Evolutionary conservation across 1,140 invertebrate species (phyloP).

Genomic region (Saxidomus purpurata): DNA sequence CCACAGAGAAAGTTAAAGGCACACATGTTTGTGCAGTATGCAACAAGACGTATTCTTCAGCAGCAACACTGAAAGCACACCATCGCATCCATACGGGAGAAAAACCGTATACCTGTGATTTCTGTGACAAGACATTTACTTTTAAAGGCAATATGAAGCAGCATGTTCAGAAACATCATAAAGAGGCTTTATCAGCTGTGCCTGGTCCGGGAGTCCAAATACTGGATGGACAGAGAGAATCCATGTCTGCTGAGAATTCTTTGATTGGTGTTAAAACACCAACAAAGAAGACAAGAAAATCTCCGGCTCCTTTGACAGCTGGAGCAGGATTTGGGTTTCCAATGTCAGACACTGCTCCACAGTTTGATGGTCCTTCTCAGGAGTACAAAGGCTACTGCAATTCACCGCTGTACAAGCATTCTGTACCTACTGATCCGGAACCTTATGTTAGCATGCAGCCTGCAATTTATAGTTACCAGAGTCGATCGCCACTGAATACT

Average conservation of each 20-base stretch:
- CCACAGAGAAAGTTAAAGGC: constrained; percentile 36
- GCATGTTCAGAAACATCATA: constrained; percentile 80
- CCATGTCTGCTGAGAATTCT: not conserved
- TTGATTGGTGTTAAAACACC: constrained; percentile 37
- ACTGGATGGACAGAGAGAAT: not conserved
- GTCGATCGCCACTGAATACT: constrained; percentile 5
- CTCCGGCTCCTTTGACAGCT: constrained; percentile 28
- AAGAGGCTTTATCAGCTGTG: constrained; percentile 19
- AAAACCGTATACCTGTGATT: constrained; percentile 70
- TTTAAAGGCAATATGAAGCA: constrained; percentile 79
- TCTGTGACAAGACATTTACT: constrained; percentile 74
- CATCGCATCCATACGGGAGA: constrained; percentile 64
- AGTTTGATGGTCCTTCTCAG: constrained; percentile 55
- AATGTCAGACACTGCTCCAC: not conserved
- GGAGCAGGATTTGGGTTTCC: constrained; percentile 29
- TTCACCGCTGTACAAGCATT: constrained; percentile 21
- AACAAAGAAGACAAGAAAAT: constrained; percentile 37
- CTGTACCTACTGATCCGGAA: constrained; percentile 30
- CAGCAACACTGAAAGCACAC: constrained; percentile 62
- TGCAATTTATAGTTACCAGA: constrained; percentile 58
- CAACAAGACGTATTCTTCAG: constrained; percentile 60
- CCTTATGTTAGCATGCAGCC: constrained; percentile 60
- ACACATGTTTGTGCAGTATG: constrained; percentile 48
- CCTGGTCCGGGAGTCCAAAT: not conserved
- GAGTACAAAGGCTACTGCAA: constrained; percentile 58